Percentiles rank a stretch among this genome's conserved stretches.
Evolutionary conservation across 2,888 invertebrate species (phyloP).

Genomic region (Amiota communis): DNA sequence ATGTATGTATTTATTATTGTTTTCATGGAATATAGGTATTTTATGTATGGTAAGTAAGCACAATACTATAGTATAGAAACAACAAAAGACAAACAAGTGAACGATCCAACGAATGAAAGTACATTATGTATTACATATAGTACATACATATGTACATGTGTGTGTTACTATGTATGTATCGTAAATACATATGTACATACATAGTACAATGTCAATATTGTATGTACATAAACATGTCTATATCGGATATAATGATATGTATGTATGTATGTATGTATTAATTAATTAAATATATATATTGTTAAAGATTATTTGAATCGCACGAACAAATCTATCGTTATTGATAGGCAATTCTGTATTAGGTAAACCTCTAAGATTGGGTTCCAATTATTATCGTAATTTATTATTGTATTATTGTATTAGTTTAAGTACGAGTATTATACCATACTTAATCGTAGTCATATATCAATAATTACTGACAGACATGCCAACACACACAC

Average conservation of each 20-base stretch:
- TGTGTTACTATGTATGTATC: too few species aligned
- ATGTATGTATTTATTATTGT: not conserved
- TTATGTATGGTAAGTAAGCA: too few species aligned
- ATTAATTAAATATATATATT: too few species aligned
- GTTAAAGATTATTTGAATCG: not conserved
- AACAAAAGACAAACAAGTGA: too few species aligned
- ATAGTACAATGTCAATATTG: not conserved
- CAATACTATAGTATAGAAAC: not conserved
- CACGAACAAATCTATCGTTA: constrained; percentile 54
- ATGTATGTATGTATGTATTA: not conserved
- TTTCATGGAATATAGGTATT: not conserved
- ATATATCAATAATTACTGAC: not conserved
- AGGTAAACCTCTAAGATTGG: constrained; percentile 56
- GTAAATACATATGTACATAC: not conserved
- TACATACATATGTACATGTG: too few species aligned
- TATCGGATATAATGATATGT: not conserved
- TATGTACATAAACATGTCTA: not conserved
- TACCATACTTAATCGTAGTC: too few species aligned
- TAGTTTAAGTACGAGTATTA: too few species aligned
- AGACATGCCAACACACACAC: constrained; percentile 31
- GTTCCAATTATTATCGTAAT: too few species aligned
- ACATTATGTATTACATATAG: too few species aligned
- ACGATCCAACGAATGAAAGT: too few species aligned
- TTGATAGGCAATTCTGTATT: constrained; percentile 71
- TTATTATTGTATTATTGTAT: too few species aligned